Base-by-base conservation (phyloP, 2,888 invertebrate species). In the Lepeophtheirus nordmannii region DNA sequence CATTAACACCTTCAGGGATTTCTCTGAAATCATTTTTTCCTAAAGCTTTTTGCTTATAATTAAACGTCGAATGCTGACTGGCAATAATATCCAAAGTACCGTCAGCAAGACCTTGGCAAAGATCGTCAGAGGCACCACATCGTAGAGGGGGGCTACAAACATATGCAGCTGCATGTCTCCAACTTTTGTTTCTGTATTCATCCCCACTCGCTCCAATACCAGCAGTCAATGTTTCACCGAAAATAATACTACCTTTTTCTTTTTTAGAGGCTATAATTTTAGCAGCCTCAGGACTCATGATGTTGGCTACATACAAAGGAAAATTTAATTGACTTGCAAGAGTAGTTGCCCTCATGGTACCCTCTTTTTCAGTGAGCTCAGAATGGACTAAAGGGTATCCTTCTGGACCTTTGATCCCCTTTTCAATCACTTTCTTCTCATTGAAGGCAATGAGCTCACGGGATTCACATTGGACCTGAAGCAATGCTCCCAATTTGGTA, bases 1-100 rank as follows among this genome's bases (percentile, higher is more conserved):
- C 97, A 74, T 97, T 98, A 0, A 97, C 92, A 0, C 97, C 97
- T 74, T 89, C 90, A 11, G 96, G 96, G 71, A 96, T 96, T 78
- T 89, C 89, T 20, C 86, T 80, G 78, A 97, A 97, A 78, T 96
- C 85, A 67, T 83, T 82, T 72, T 84, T 83, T 1, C 96, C 96
- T 8, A 87, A 70, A 65, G 85, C 86, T 76, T 96, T 97, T 75
- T 97, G 94, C 20, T 85, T 82, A 71, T 85, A 83, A 72, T 83
- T 86, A 78, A 94, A 97, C 0, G 94, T 93, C 78, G 96, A 94
- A 77, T 98, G 89, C 76, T 97, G 96, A 72, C 94, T 94, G 70
- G 87, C 96, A 20, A 89, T 89, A 62, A 87, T 78, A 77, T 96
- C 92, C 10, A 97, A 82, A 71, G 86, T 86, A 74, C 90, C 89